Base-by-base conservation (phyloP, 2,888 invertebrate genomes). In the Nycteola revayana region DNA sequence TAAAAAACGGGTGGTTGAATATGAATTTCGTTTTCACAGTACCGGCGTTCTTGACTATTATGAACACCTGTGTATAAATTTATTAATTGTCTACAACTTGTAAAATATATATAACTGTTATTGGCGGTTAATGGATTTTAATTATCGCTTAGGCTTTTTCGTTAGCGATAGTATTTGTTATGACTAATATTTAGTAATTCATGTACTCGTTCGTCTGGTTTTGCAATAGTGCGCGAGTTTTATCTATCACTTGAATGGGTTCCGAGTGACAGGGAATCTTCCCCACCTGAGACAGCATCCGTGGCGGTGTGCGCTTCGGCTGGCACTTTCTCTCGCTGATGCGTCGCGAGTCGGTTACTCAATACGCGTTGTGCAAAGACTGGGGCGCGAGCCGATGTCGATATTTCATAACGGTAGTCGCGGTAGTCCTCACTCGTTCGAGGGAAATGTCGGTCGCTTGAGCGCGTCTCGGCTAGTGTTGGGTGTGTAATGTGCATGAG, bases 291-390 rank as follows among this genome's bases (percentile, higher is more conserved):
- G 67, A 66, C 66, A 72, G 69, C 78, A 80, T 81, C 79, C 77
- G 56, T 60, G 55, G 55, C 60, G 45, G 65, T 73, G 66, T 67
- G 70, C 70, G 57, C 49, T 57, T 53, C 43, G 47, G 66, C 67
- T 75, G 69, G 62, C 63, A 86, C 86, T 86, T 87, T 86, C 87
- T 81, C 85, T 75, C 68, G 74, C 66, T 70, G 77, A 80, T 82
- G 76, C 73, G 71, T 72, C 69, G 74, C 66, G 63, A 66, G 70
- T 67, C 55, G 59, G 70, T 84, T 83, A 80, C 79, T 75, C 76
- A 83, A 85, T 64, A 64, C 59, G 48, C 55, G 69, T 76, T 75
- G 79, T 77, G 75, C 70, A 78, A 75, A 79, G 65, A 59, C 62
- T 66, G 56, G 63, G 60, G 50, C 45, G 47, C 48, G n/a, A n/a